Evolutionary conservation across 2,888 invertebrate genomes (phyloP).

Genomic region (Plutella xylostella): DNA sequence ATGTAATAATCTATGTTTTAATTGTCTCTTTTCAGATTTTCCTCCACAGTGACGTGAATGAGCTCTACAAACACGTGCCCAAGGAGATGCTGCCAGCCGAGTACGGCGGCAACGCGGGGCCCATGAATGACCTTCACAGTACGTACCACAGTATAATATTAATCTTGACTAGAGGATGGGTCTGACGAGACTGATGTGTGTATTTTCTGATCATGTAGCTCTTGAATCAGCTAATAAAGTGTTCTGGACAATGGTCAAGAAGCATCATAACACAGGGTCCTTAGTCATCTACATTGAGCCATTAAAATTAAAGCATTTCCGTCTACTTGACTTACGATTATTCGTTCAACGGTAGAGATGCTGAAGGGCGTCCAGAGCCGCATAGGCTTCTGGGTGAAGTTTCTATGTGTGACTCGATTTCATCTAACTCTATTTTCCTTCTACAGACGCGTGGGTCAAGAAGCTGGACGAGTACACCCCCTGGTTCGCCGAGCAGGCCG

Average conservation of each 20-base stretch:
- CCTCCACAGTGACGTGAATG: slow-evolving; percentile 80
- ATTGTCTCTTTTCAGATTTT: slow-evolving; percentile 66
- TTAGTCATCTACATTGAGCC: too few relatives aligned
- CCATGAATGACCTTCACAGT: slow-evolving; percentile 79
- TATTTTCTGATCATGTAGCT: too few relatives aligned
- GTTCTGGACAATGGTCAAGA: too few relatives aligned
- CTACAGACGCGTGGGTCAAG: slow-evolving; percentile 81
- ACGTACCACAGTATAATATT: too few relatives aligned
- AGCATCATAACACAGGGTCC: too few relatives aligned
- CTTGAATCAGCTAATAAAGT: too few relatives aligned
- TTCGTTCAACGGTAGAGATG: too few relatives aligned
- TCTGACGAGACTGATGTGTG: too few relatives aligned
- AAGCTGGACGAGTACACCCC: slow-evolving; percentile 80
- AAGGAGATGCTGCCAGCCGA: slow-evolving; percentile 84
- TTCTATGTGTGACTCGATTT: neutral
- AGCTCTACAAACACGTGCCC: slow-evolving; percentile 82
- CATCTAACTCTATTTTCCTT: neutral
- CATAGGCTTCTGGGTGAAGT: neutral
- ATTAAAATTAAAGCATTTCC: too few relatives aligned
- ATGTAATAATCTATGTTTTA: too few relatives aligned
- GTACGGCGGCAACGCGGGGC: slow-evolving; percentile 85
- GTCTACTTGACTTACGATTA: too few relatives aligned
- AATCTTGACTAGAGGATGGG: too few relatives aligned
- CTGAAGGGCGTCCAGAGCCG: neutral
- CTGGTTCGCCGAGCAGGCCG: slow-evolving; percentile 87